These are phyloP conservation scores for Gerris buenoi DNA, from an alignment of 1,140 invertebrate species.

Conservation along the genomic window DNA sequence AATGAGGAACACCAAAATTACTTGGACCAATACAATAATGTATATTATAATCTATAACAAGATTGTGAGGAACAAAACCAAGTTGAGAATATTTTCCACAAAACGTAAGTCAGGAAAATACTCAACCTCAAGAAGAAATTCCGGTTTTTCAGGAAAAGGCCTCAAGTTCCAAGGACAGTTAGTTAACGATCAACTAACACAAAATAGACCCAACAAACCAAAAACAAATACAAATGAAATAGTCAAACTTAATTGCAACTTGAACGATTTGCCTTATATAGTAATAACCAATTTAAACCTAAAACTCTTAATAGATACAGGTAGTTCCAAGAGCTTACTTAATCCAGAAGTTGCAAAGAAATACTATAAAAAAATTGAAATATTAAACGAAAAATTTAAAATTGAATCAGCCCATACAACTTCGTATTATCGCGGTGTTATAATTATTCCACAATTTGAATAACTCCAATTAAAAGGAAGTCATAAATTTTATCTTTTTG, in stretches of 20 bases:
- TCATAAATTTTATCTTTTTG: conserved; percentile 2
- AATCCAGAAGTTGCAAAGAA: not conserved
- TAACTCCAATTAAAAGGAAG: not conserved
- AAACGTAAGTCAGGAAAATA: not conserved
- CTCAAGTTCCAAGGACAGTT: too few relatives aligned
- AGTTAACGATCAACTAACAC: too few relatives aligned
- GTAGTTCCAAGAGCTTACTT: not conserved
- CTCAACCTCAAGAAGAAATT: not conserved
- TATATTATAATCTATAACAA: too few relatives aligned
- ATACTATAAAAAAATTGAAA: not conserved
- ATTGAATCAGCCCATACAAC: not conserved
- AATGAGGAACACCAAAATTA: not conserved
- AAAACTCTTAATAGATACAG: not conserved
- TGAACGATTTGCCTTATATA: too few relatives aligned
- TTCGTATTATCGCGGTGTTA: not conserved
- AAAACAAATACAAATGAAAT: not conserved
- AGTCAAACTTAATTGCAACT: not conserved
- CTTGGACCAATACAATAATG: too few relatives aligned
- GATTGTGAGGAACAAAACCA: too few relatives aligned
- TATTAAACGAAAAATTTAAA: not conserved
- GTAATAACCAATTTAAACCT: too few relatives aligned
- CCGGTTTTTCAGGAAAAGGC: not conserved
- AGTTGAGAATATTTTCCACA: not conserved
- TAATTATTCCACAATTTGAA: not conserved
- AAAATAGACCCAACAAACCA: not conserved